Evolutionary conservation across 2,888 invertebrate genomes (phyloP), one percentile per base, ranked within the genome.

Genomic region (Spialia ferax): DNA sequence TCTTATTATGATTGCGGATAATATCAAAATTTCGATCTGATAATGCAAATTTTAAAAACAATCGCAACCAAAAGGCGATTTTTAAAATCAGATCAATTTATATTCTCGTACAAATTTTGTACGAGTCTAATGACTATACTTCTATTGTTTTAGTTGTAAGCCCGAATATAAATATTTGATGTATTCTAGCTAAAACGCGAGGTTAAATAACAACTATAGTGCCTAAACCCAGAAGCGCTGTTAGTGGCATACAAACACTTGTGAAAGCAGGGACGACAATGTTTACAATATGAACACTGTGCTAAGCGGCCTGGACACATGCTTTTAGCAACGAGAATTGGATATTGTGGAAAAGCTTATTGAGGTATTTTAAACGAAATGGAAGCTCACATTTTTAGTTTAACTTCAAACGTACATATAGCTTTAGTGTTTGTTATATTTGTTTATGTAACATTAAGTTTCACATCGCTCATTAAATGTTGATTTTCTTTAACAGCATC

Each of bases 211-310:
- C 45, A 45, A 45, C 45, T 23, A 23, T 42, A 59, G 59, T 59
- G 26, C 10, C 45, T 42, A 20, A 59, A 42, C 23, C 42, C 45
- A 26, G 26, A 15, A 23, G 23, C 42, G 22, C 26, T 23, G n/a
- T 20, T 59, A 23, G 38, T 42, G 59, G 26, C 38, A 22, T n/a
- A 45, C 23, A 26, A 23, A 45, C 59, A 59, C 59, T 59, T 11
- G 42, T 59, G 54, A 42, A 42, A 42, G 11, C 15, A n/a, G n/a
- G n/a, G n/a, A 15, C 2, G 59, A 26, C 45, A 59, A 45, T 59
- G 59, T 26, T 54, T 59, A 59, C 59, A 26, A 23, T 59, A 45
- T 57, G 38, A 57, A 38, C 38, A 26, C 4, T 23, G 15, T 59
- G 26, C 54, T 45, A 59, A 42, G 15, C 59, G 22, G 8, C 22